These are phyloP conservation scores for Zosterops hypoxanthus DNA, from an alignment of 2,113 vertebrate genomes.

Conservation along the genomic window DNA sequence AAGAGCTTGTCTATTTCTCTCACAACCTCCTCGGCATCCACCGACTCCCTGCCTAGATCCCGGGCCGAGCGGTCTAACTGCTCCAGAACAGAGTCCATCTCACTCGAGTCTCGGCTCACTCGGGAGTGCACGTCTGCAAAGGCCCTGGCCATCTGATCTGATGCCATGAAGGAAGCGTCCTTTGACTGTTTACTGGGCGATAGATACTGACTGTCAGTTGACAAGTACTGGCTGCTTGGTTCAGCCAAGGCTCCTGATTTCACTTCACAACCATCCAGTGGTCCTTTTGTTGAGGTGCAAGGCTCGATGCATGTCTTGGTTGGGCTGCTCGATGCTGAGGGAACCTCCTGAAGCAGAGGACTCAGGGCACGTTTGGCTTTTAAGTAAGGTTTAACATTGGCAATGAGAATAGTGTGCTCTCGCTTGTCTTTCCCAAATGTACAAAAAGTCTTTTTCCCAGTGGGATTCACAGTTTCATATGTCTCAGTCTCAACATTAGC, in stretches of 20 bases:
- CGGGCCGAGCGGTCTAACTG: conserved; percentile 82
- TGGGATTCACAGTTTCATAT: conserved; percentile 94
- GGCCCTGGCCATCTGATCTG: conserved; percentile 83
- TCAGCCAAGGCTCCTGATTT: conserved; percentile 87
- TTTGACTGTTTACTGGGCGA: conserved; percentile 92
- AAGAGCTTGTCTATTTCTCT: conserved; percentile 99
- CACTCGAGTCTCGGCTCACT: conserved; percentile 78
- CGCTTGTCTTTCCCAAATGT: conserved; percentile 98
- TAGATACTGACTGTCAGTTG: conserved; percentile 81
- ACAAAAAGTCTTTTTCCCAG: conserved; percentile 99
- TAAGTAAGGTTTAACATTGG: conserved; percentile 99
- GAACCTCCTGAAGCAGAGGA: conserved; percentile 95
- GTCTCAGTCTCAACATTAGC: conserved; percentile 92
- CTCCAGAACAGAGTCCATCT: conserved; percentile 82
- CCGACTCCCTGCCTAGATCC: conserved; percentile 85
- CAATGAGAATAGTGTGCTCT: conserved; percentile 98
- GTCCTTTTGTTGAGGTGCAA: conserved; percentile 89
- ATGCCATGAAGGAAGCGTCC: conserved; percentile 79
- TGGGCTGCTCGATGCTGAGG: conserved; percentile 93
- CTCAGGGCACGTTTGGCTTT: conserved; percentile 99
- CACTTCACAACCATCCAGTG: conserved; percentile 90
- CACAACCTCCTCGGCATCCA: conserved; percentile 95
- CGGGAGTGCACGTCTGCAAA: conserved; percentile 82
- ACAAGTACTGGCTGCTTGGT: conserved; percentile 86
- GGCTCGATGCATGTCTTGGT: conserved; percentile 90